Evolutionary conservation across 1,140 invertebrate genomes (phyloP).

Genomic region (Magallana ariakensis): DNA sequence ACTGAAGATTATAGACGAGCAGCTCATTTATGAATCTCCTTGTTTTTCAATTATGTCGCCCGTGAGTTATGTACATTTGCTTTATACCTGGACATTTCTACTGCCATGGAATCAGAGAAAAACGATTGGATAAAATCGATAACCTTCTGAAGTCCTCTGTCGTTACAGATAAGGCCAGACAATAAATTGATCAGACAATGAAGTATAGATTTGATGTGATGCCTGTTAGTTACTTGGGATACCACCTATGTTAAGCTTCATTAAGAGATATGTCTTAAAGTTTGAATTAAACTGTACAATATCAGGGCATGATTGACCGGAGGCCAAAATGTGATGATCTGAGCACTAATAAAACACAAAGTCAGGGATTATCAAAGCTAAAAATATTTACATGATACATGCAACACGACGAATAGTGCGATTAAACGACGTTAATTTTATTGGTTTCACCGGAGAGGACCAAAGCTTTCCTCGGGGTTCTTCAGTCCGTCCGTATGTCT

Average conservation of each 20-base stretch:
- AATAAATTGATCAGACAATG: conserved; percentile 13
- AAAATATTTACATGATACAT: too few relatives aligned
- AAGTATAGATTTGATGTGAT: not conserved
- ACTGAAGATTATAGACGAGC: not conserved
- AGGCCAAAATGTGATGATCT: too few relatives aligned
- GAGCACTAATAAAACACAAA: too few relatives aligned
- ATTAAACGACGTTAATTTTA: too few relatives aligned
- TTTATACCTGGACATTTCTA: not conserved
- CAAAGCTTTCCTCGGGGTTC: too few relatives aligned
- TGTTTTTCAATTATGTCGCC: not conserved
- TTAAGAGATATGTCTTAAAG: not conserved
- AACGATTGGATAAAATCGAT: conserved; percentile 14
- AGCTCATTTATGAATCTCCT: too few relatives aligned
- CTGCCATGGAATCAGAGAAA: conserved; percentile 6
- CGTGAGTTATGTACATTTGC: not conserved
- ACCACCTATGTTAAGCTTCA: not conserved
- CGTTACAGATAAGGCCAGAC: not conserved
- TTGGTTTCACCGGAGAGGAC: too few relatives aligned
- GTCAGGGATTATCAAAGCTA: too few relatives aligned
- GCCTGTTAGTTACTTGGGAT: conserved; percentile 15
- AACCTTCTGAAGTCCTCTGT: not conserved
- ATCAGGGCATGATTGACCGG: too few relatives aligned
- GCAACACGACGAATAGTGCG: too few relatives aligned
- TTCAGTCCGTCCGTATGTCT: too few relatives aligned
- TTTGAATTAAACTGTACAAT: too few relatives aligned